phyloP scores from a whole-genome alignment of 2,113 vertebrate species.

The Cricetomys ansorgei region DNA sequence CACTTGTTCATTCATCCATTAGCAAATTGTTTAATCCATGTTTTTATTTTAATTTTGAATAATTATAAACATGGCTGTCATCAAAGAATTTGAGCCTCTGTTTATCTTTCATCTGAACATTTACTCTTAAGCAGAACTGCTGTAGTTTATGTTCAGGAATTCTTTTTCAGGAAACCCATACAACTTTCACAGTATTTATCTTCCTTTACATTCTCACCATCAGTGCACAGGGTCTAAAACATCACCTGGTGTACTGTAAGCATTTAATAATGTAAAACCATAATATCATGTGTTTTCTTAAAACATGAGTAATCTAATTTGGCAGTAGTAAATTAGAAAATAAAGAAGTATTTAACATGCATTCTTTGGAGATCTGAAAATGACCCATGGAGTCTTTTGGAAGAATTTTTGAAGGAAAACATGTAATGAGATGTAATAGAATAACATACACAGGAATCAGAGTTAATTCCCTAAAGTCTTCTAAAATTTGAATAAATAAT shows the following conservation, averaged over 20 bases:
- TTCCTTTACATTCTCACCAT: background rate
- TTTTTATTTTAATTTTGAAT: background rate
- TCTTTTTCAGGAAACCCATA: background rate
- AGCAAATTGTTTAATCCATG: background rate
- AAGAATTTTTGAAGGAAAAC: background rate
- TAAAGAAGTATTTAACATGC: background rate
- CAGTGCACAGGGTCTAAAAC: background rate
- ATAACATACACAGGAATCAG: background rate
- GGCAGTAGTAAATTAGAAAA: background rate
- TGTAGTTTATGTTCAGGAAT: background rate
- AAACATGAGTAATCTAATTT: background rate
- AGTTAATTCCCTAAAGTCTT: background rate
- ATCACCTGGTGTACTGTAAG: background rate
- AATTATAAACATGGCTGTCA: background rate
- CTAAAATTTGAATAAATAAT: background rate
- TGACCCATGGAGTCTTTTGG: background rate
- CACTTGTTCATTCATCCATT: background rate
- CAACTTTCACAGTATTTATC: background rate
- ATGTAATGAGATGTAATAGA: background rate
- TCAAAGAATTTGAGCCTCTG: background rate
- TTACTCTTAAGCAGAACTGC: background rate
- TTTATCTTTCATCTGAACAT: background rate
- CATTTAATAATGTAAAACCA: background rate
- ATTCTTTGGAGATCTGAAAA: background rate
- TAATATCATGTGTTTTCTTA: background rate